Evolutionary conservation across 1,140 invertebrate genomes (phyloP).

Genomic region (Cotesia typhae): DNA sequence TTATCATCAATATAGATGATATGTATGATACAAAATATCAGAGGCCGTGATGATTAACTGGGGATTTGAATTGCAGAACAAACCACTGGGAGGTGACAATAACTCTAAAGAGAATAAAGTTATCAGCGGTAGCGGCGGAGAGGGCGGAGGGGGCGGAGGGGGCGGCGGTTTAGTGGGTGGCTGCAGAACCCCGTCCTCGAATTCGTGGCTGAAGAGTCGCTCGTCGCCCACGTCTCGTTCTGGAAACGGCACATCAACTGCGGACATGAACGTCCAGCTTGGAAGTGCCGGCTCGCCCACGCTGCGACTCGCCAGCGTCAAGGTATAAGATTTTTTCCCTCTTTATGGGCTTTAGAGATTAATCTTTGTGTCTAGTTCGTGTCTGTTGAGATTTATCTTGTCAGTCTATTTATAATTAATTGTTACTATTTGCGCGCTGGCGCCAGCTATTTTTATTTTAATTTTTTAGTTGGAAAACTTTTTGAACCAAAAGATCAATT

Average conservation of each 20-base stretch:
- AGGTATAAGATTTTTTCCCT: conserved; percentile 50
- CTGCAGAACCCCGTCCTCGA: conserved; percentile 54
- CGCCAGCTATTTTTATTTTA: too few relatives aligned
- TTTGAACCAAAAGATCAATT: too few relatives aligned
- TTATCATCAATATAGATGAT: neutral
- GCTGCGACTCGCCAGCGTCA: conserved; percentile 63
- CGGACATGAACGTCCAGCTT: conserved; percentile 68
- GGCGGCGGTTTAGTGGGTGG: conserved; percentile 40
- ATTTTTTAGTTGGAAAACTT: too few relatives aligned
- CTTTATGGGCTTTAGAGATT: neutral
- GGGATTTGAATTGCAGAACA: conserved; percentile 51
- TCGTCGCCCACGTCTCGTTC: conserved; percentile 53
- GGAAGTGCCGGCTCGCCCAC: conserved; percentile 64
- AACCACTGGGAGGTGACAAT: conserved; percentile 53
- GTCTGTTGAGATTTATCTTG: too few relatives aligned
- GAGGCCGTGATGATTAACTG: neutral
- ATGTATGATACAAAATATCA: neutral
- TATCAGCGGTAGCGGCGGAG: conserved; percentile 40
- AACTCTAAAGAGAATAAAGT: conserved; percentile 45
- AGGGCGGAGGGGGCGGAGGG: conserved; percentile 43
- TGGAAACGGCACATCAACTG: conserved; percentile 58
- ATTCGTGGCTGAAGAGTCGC: conserved; percentile 60
- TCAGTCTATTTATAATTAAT: too few relatives aligned
- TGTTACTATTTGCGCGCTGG: too few relatives aligned
- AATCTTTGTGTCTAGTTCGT: too few relatives aligned